Base-by-base conservation (phyloP, 2,113 vertebrate genomes). In the Drymodes brunneopygia region DNA sequence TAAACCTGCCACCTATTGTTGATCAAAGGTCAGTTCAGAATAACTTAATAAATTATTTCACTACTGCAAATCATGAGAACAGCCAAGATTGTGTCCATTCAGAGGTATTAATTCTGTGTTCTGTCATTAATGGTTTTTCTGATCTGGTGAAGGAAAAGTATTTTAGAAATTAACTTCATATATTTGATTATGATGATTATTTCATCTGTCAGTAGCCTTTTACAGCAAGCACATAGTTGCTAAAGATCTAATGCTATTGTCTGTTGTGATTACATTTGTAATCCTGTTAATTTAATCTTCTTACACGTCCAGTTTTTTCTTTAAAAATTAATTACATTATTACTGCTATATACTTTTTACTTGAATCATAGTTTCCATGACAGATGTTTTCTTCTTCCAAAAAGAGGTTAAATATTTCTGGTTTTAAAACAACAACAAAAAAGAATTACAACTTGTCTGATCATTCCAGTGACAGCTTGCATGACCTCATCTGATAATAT, bases 241-340 rank as follows among this genome's bases (percentile, higher is more conserved):
- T 61, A 75, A 78, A 86, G 65, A 93, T 93, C 81, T 91, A 93
- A 90, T 56, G 65, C 48, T 73, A 91, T 85, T 95, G 69, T 96
- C 82, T 81, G 25, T 57, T 81, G 86, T 28, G 80, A 96, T 93
- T 93, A 93, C 40, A 61, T 75, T 80, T 79, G 75, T 94, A 96
- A 96, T 92, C 92, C 64, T 50, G 38, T 92, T 97, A 83, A 94
- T 91, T 94, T 95, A 95, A 96, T 95, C 91, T 84, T 90, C 90
- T 96, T 94, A 91, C 40, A 87, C 29, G 40, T 75, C 31, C 38
- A 85, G 5, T 33, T 73, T 87, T 90, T 90, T 91, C 50, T 91
- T 91, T 88, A 84, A 48, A 93, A 95, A 93, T 93, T 94, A 95
- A 95, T 95, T 94, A 81, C 45, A 67, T 81, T 78, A 89, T 47